Conservation (phyloP, 92 coral and sea anemone species). For the Phymanthus crucifer region DNA sequence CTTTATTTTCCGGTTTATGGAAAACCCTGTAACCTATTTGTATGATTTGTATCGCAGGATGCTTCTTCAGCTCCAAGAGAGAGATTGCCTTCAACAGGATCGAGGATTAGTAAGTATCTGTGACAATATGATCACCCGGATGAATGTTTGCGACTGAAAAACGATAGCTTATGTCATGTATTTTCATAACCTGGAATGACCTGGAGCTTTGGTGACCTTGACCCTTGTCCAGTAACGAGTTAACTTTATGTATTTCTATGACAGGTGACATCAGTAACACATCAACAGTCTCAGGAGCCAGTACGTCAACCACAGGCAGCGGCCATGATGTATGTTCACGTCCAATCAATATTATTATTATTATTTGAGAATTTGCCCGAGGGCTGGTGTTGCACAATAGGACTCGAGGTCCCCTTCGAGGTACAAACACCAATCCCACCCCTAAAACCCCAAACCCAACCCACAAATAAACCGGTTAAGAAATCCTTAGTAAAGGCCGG, state of each 20-base stretch:
- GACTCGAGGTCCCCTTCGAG: too few species aligned
- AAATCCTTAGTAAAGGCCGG: too few species aligned
- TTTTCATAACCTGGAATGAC: background rate
- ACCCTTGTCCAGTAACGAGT: too few species aligned
- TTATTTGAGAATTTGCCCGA: too few species aligned
- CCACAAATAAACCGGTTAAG: too few species aligned
- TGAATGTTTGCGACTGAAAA: too few species aligned
- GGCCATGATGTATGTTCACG: conserved; percentile 10
- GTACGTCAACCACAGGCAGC: conserved; percentile 9
- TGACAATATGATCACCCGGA: background rate
- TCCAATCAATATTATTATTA: background rate
- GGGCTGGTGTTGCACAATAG: too few species aligned
- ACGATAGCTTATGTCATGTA: too few species aligned
- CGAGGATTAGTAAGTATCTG: background rate
- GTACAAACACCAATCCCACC: too few species aligned
- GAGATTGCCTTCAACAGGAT: conserved; percentile 5
- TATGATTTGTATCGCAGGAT: background rate
- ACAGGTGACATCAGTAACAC: background rate
- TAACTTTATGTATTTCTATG: background rate
- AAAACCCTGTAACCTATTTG: background rate
- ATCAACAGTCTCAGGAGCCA: conserved; percentile 4
- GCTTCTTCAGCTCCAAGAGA: background rate
- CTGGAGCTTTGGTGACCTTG: background rate
- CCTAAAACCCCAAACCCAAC: too few species aligned
- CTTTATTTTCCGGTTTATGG: too few species aligned